Conservation (phyloP, 2,888 invertebrate genomes). For the Lasioglossum figueresi region DNA sequence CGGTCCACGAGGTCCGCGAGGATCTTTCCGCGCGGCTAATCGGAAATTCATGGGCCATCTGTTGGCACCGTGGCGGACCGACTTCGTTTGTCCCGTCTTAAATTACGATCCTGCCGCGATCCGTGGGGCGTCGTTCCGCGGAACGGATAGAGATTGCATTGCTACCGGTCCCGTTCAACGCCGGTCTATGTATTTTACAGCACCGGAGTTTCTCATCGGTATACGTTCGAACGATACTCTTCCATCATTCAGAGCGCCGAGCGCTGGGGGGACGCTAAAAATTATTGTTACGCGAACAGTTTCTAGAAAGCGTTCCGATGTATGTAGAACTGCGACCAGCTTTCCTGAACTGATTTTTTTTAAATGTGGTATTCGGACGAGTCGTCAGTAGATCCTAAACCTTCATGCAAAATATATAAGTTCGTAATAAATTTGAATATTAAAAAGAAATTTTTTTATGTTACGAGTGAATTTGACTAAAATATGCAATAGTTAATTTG, state of each 20-base stretch:
- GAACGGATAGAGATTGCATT: constrained; percentile 20
- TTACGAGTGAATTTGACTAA: no score
- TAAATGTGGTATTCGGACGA: no score
- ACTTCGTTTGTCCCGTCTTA: constrained; percentile 38
- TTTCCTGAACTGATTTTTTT: neutral
- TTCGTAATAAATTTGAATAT: no score
- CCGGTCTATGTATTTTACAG: constrained; percentile 2
- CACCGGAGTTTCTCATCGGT: constrained; percentile 4
- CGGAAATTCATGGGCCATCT: constrained; percentile 71
- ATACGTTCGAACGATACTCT: neutral
- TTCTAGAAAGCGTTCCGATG: neutral
- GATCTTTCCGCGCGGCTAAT: constrained; percentile 60
- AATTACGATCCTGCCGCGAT: constrained; percentile 64
- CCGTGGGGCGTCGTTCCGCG: constrained; percentile 26
- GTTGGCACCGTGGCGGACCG: constrained; percentile 54
- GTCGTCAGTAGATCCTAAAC: no score
- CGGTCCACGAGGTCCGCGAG: constrained; percentile 59
- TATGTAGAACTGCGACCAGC: neutral
- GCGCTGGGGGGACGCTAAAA: neutral
- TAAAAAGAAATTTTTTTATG: no score
- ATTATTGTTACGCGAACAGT: neutral
- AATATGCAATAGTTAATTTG: no score
- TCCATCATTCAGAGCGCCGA: neutral
- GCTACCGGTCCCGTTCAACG: neutral
- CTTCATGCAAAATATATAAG: no score